Conservation (phyloP, 1,140 invertebrate genomes). For the Lepidurus arcticus region DNA sequence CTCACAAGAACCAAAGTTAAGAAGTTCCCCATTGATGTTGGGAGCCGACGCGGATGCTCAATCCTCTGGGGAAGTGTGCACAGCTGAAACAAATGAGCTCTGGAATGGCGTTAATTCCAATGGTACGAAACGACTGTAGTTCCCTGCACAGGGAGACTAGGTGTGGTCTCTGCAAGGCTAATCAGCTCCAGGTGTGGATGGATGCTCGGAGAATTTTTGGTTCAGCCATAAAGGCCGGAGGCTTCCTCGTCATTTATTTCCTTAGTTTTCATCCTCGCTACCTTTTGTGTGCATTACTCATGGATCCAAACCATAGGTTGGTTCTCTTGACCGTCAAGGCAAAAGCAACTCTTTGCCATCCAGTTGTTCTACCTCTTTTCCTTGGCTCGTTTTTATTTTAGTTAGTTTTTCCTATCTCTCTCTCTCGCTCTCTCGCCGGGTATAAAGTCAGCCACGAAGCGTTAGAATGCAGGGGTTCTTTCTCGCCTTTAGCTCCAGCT, state of each 20-base stretch:
- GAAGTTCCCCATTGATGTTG: no score
- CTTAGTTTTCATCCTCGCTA: background rate
- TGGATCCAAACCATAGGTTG: conserved; percentile 19
- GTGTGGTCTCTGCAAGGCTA: conserved; percentile 11
- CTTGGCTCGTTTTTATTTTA: background rate
- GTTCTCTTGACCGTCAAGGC: background rate
- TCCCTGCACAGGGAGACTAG: background rate
- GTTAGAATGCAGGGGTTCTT: conserved; percentile 18
- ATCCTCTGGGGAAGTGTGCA: background rate
- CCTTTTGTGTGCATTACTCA: conserved; percentile 21
- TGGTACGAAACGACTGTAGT: background rate
- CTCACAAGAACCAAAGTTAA: no score
- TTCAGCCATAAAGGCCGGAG: background rate
- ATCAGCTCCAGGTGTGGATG: conserved; percentile 13
- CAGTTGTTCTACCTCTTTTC: conserved; percentile 12
- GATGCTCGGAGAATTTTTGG: conserved; percentile 17
- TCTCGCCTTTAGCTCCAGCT: conserved; percentile 20
- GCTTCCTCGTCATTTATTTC: conserved; percentile 1
- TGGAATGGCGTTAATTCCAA: background rate
- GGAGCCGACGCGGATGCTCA: background rate
- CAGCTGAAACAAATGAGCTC: background rate
- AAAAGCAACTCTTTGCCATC: conserved; percentile 3
- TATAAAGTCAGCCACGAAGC: conserved; percentile 14
- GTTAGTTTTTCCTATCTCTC: background rate
- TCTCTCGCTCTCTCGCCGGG: background rate